Percentiles rank a stretch among this genome's conserved stretches.
Evolutionary conservation across 2,888 invertebrate species (phyloP).

Genomic region (Nebria brevicollis): DNA sequence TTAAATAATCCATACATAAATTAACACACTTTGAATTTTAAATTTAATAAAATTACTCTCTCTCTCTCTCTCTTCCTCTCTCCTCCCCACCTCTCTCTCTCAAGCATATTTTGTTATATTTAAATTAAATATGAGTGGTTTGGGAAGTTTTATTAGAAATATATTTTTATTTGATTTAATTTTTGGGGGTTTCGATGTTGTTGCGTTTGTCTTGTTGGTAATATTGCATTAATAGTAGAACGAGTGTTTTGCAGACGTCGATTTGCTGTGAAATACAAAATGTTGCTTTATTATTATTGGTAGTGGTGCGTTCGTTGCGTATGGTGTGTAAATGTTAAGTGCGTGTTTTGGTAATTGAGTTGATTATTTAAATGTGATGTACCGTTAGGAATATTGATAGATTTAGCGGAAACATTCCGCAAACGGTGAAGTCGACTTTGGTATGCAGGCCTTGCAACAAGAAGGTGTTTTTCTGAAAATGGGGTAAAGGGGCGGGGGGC

Average conservation of each 20-base stretch:
- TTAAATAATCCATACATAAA: not conserved
- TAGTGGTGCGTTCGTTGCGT: not conserved
- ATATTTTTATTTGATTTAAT: too few species aligned
- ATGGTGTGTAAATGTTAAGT: too few species aligned
- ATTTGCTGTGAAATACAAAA: constrained; percentile 23
- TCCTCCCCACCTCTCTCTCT: too few species aligned
- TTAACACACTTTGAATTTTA: not conserved
- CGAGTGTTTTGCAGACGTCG: constrained; percentile 20
- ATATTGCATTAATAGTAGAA: constrained; percentile 23
- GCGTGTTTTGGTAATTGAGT: not conserved
- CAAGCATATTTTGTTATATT: too few species aligned
- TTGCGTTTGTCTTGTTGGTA: too few species aligned
- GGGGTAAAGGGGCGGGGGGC: too few species aligned
- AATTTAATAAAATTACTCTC: too few species aligned
- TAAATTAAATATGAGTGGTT: too few species aligned
- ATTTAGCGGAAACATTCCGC: constrained; percentile 18
- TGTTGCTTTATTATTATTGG: not conserved
- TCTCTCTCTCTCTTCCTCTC: too few species aligned
- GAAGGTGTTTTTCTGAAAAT: constrained; percentile 26
- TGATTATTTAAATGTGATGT: not conserved
- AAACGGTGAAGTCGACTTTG: constrained; percentile 23
- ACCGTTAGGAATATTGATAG: constrained; percentile 17
- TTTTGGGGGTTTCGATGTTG: too few species aligned
- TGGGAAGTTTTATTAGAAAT: too few species aligned
- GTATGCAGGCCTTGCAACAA: constrained; percentile 24